A percentile compares a stretch with the other conserved stretches of the same genome.
Evolutionary conservation across 2,113 vertebrate genomes (phyloP).

Genomic region (Suricata suricatta): DNA sequence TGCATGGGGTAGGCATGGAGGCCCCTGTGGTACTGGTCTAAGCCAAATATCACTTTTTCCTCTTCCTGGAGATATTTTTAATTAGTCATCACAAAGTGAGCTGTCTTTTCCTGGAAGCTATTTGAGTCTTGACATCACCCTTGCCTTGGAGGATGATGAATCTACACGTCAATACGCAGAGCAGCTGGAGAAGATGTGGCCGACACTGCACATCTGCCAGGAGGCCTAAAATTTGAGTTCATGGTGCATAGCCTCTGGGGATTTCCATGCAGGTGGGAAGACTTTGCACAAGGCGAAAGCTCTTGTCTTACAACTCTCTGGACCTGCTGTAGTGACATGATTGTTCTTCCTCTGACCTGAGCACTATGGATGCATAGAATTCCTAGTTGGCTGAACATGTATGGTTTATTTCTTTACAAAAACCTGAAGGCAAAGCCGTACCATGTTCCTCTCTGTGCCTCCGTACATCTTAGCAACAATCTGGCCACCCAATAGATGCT

Average conservation of each 20-base stretch:
- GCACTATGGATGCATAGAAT: not conserved
- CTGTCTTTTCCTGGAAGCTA: not conserved
- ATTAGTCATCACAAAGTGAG: not conserved
- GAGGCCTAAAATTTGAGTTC: not conserved
- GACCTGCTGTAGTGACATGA: rapidly evolving
- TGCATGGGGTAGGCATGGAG: not conserved
- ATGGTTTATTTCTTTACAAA: not conserved
- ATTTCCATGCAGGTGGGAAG: not conserved
- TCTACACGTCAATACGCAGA: not conserved
- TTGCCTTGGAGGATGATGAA: not conserved
- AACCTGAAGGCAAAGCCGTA: not conserved
- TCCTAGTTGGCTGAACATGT: not conserved
- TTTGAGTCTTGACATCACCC: not conserved
- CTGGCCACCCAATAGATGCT: not conserved
- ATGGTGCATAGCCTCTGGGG: not conserved
- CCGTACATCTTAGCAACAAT: not conserved
- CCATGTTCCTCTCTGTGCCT: not conserved
- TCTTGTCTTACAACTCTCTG: not conserved
- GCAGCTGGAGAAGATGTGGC: not conserved
- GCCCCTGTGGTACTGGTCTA: not conserved
- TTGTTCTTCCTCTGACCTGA: not conserved
- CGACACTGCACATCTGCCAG: not conserved
- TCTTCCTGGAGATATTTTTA: not conserved
- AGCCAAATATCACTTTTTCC: not conserved
- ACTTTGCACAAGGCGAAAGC: not conserved